These are phyloP conservation scores for Hippasteria phrygiana DNA, from an alignment of 53 echinoderm and acorn worm genomes.

Conservation along the genomic window DNA sequence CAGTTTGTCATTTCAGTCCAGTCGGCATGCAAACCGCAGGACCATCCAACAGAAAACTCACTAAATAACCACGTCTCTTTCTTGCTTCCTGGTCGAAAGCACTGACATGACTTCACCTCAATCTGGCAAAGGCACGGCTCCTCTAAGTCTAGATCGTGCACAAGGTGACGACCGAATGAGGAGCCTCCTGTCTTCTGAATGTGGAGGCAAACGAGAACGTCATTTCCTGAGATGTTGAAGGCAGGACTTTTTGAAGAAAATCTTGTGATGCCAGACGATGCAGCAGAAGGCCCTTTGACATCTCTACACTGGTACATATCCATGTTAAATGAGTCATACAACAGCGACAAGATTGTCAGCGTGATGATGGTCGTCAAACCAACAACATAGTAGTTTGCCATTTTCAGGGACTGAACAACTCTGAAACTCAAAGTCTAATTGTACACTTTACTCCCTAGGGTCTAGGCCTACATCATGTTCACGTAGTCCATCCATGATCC, in stretches of 20 bases:
- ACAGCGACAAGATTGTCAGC: neutral
- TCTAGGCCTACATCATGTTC: no score
- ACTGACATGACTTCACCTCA: slow-evolving; percentile 68
- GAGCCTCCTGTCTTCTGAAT: slow-evolving; percentile 99
- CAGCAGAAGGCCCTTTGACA: no score
- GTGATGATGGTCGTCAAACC: slow-evolving; percentile 7
- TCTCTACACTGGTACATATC: slow-evolving; percentile 41
- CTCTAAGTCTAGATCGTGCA: slow-evolving; percentile 71
- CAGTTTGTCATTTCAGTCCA: slow-evolving; percentile 93
- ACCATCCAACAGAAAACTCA: slow-evolving; percentile 86
- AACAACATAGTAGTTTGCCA: slow-evolving; percentile 54
- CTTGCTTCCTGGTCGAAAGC: slow-evolving; percentile 77
- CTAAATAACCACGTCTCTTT: slow-evolving; percentile 89
- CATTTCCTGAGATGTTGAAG: slow-evolving; percentile 83
- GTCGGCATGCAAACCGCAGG: slow-evolving; percentile 94
- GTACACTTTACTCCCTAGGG: no score
- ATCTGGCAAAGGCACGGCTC: slow-evolving; percentile 74
- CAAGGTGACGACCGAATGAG: slow-evolving; percentile 83
- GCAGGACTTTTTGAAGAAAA: neutral
- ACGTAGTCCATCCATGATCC: no score
- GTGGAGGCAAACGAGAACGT: slow-evolving; percentile 93
- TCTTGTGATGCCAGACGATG: neutral
- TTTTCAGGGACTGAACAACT: neutral
- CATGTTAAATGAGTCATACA: slow-evolving; percentile 53
- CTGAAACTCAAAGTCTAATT: neutral